These are phyloP conservation scores for Sciurus carolinensis DNA, from an alignment of 2,797 vertebrate genomes.

Conservation along the genomic window DNA sequence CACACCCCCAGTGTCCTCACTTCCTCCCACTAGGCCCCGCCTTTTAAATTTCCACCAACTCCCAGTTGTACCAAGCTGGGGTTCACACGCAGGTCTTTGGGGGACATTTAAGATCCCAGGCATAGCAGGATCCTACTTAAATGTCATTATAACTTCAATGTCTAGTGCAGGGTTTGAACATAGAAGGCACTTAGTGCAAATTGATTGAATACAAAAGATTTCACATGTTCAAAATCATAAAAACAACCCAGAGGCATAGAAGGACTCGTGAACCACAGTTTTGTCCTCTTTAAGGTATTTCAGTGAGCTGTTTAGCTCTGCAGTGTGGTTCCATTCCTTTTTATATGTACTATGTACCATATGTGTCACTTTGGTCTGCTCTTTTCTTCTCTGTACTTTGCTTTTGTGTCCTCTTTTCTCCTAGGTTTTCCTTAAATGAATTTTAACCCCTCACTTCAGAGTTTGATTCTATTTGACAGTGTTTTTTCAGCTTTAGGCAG, in stretches of 20 bases:
- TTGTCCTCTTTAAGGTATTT: not conserved
- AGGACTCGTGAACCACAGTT: not conserved
- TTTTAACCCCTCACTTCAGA: conserved; percentile 34
- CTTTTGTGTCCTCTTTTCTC: not conserved
- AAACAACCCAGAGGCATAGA: not conserved
- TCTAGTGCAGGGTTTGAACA: conserved; percentile 2
- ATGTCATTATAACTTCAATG: not conserved
- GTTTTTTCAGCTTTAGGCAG: not conserved
- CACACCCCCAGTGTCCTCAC: no score
- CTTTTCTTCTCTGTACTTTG: not conserved
- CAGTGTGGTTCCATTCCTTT: not conserved
- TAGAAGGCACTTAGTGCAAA: not conserved
- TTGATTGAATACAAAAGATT: not conserved
- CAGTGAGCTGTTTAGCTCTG: not conserved
- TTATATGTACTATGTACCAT: not conserved
- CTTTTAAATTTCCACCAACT: not conserved
- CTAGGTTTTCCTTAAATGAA: not conserved
- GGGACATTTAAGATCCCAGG: not conserved
- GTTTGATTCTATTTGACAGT: conserved; percentile 5
- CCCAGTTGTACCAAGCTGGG: no score
- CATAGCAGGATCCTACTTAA: not conserved
- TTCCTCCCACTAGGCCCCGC: not conserved
- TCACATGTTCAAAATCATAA: not conserved
- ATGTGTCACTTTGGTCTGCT: not conserved
- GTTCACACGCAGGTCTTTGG: not conserved